Evolutionary conservation across 1,140 invertebrate genomes (phyloP).

Genomic region (Drosophila bipectinata): DNA sequence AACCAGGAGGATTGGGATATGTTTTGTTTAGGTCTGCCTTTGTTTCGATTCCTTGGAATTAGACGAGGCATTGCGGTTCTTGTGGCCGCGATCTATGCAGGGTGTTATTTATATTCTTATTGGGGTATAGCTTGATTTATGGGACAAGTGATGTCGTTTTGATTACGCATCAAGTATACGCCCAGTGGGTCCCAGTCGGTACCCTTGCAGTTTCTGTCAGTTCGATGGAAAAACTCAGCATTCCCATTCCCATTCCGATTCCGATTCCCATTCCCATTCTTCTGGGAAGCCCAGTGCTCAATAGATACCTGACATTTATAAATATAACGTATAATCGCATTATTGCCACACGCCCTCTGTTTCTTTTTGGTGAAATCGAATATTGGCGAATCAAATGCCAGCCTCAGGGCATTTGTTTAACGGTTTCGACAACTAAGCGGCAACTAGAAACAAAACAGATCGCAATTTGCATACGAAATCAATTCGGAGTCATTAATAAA

Average conservation of each 20-base stretch:
- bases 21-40: conserved; percentile 36
- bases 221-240: conserved; percentile 9
- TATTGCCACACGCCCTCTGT: conserved; percentile 55
- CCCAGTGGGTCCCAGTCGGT: conserved; percentile 15
- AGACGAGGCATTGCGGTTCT: conserved; percentile 62
- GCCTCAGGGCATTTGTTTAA: conserved; percentile 50
- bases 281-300: conserved; percentile 21
- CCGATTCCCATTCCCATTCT: background rate
- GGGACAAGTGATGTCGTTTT: conserved; percentile 35
- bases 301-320: conserved; percentile 32
- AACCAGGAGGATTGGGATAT: conserved; percentile 48
- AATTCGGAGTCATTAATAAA: conserved; percentile 75
- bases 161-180: conserved; percentile 44
- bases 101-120: conserved; percentile 56
- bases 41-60: conserved; percentile 72
- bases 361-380: conserved; percentile 45
- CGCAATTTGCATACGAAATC: conserved; percentile 71
- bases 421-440: conserved; percentile 43
- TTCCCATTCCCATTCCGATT: too few relatives aligned
- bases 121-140: conserved; percentile 64
- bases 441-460: conserved; percentile 42
- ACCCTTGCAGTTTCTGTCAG: conserved; percentile 24
- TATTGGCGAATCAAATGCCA: conserved; percentile 27
- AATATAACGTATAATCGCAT: conserved; percentile 57
- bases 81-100: conserved; percentile 58